These are phyloP conservation scores for Sicus ferrugineus DNA, from an alignment of 2,888 invertebrate species.

Conservation along the genomic window DNA sequence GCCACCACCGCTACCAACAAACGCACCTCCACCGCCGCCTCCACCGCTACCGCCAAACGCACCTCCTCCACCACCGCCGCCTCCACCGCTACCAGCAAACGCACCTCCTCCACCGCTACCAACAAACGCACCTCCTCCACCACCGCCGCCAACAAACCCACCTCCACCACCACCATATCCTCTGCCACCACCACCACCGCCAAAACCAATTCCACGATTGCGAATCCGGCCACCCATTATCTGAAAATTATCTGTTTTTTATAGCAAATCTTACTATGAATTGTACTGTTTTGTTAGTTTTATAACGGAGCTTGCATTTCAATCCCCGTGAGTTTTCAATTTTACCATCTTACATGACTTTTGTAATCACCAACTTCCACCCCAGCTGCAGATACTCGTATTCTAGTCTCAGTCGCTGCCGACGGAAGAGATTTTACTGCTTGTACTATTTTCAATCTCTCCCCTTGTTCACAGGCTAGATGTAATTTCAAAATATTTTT, in stretches of 20 bases:
- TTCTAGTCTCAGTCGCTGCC: slow-evolving; percentile 22
- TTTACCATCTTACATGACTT: slow-evolving; percentile 18
- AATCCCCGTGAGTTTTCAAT: not conserved
- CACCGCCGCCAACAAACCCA: slow-evolving; percentile 36
- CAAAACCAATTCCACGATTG: slow-evolving; percentile 41
- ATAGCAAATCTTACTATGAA: not conserved
- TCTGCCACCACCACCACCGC: slow-evolving; percentile 35
- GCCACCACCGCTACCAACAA: slow-evolving; percentile 45
- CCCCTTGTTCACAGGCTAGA: slow-evolving; percentile 18
- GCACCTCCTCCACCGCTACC: slow-evolving; percentile 38
- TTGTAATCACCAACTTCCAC: not conserved
- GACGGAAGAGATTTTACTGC: not conserved
- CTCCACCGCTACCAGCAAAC: slow-evolving; percentile 45
- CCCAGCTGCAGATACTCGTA: slow-evolving; percentile 19
- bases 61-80: slow-evolving; percentile 38
- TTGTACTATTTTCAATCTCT: slow-evolving; percentile 16
- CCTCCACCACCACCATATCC: slow-evolving; percentile 41
- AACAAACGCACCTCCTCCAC: slow-evolving; percentile 39
- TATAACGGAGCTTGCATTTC: not conserved
- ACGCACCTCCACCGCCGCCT: slow-evolving; percentile 29
- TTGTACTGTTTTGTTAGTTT: not conserved
- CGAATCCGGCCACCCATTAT: slow-evolving; percentile 56
- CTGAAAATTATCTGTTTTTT: slow-evolving; percentile 37
- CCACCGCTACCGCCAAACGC: not conserved
- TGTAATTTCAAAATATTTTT: slow-evolving; percentile 17